Percentiles rank a stretch among this genome's conserved stretches.
phyloP scores from a whole-genome alignment of 2,113 vertebrate species.

The Corapipo altera region DNA sequence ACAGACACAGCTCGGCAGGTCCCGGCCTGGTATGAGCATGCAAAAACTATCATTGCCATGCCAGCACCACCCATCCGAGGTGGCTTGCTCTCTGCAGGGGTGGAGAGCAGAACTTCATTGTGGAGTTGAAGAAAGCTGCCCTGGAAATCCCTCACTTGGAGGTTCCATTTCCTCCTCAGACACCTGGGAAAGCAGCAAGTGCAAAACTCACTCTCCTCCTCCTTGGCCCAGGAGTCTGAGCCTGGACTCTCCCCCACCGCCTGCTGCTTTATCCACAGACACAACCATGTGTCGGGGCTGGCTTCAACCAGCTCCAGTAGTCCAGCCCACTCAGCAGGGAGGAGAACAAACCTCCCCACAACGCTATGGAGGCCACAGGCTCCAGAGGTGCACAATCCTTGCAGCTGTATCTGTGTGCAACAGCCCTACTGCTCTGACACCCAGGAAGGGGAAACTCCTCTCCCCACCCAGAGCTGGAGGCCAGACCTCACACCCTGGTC shows the following conservation, averaged over 20 bases:
- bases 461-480: background rate
- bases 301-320: background rate
- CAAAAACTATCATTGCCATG: background rate
- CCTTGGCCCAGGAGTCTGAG: background rate
- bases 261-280: background rate
- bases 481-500: background rate
- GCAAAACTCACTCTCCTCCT: background rate
- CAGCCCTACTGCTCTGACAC: background rate
- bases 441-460: background rate
- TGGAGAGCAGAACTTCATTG: background rate
- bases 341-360: too few relatives aligned
- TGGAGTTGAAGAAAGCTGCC: background rate
- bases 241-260: background rate
- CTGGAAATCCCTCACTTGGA: background rate
- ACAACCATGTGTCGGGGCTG: background rate
- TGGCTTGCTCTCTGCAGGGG: background rate
- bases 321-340: background rate
- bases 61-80: background rate
- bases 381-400: background rate
- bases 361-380: accelerated
- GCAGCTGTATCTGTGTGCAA: background rate
- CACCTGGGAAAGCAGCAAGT: background rate
- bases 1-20: background rate
- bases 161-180: background rate
- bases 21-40: accelerated